Conservation (phyloP, 2,797 vertebrate genomes). For the Neostethus bicornis region DNA sequence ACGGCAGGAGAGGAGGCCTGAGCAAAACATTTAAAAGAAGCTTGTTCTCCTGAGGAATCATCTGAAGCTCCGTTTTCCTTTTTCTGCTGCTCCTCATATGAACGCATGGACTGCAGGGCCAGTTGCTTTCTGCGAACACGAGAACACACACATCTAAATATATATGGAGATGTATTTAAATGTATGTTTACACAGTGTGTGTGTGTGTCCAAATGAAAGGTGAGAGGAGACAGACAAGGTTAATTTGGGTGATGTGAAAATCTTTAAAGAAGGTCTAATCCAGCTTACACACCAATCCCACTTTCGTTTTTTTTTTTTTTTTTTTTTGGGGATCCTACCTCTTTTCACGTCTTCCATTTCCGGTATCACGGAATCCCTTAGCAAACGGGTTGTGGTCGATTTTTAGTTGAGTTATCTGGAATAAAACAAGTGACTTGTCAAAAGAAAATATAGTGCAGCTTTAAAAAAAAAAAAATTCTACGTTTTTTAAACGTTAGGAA, state of each 20-base stretch:
- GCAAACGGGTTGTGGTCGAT: slow-evolving; percentile 99
- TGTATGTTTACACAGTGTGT: no score
- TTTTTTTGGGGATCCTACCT: slow-evolving; percentile 81
- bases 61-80: slow-evolving; percentile 93
- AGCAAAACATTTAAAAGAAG: slow-evolving; percentile 90
- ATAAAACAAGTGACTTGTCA: slow-evolving; percentile 35
- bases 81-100: slow-evolving; percentile 94
- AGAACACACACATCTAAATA: background rate
- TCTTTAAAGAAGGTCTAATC: slow-evolving; percentile 33
- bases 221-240: slow-evolving; percentile 14
- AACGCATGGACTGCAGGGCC: slow-evolving; percentile 94
- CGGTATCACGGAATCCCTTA: slow-evolving; percentile 98
- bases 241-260: slow-evolving; percentile 33
- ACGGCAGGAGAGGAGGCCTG: slow-evolving; percentile 90
- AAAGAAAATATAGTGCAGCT: no score
- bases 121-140: slow-evolving; percentile 89
- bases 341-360: slow-evolving; percentile 96
- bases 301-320: background rate
- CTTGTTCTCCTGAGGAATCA: slow-evolving; percentile 94
- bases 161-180: no score
- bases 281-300: slow-evolving; percentile 10
- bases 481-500: no score
- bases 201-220: slow-evolving; percentile 9
- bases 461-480: no score
- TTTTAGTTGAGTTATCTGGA: slow-evolving; percentile 93